A percentile compares a stretch with the other conserved stretches of the same genome.
phyloP scores from a whole-genome alignment of 1,140 invertebrate species.

The Centruroides sculpturatus region DNA sequence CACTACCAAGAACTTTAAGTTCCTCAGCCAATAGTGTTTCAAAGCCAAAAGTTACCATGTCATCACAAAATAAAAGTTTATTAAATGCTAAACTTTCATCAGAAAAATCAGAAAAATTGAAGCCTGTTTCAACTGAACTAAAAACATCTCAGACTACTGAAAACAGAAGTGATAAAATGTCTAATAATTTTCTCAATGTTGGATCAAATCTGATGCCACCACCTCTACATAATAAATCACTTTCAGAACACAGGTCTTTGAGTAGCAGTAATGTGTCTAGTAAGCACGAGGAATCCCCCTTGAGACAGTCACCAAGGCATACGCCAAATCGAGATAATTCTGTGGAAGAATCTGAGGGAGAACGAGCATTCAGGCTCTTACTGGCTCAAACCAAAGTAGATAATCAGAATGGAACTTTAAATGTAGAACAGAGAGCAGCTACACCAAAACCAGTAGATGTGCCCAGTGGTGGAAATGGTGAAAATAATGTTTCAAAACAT shows the following conservation, averaged over 20 bases:
- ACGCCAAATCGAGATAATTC: constrained; percentile 6
- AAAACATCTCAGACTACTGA: constrained; percentile 1
- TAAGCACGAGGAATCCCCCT: constrained; percentile 7
- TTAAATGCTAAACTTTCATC: neutral
- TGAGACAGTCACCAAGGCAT: constrained; percentile 9
- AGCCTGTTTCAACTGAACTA: neutral
- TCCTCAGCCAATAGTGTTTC: neutral
- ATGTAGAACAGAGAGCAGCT: neutral
- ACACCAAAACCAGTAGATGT: constrained; percentile 6
- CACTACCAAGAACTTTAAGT: neutral
- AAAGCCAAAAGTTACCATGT: constrained; percentile 4
- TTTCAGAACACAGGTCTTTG: neutral
- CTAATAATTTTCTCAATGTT: neutral
- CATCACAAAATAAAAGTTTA: constrained; percentile 1
- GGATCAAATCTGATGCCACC: constrained; percentile 12
- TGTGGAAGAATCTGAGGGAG: constrained; percentile 6
- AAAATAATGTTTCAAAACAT: constrained; percentile 4
- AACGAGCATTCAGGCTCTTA: constrained; percentile 7
- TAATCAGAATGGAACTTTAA: constrained; percentile 1
- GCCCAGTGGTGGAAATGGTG: neutral
- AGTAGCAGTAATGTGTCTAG: constrained; percentile 4
- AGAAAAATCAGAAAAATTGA: constrained; percentile 9
- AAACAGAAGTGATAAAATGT: constrained; percentile 4
- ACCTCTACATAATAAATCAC: constrained; percentile 4
- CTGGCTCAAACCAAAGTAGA: constrained; percentile 7